These are phyloP conservation scores for Gerris buenoi DNA, from an alignment of 1,140 invertebrate genomes.

Conservation along the genomic window DNA sequence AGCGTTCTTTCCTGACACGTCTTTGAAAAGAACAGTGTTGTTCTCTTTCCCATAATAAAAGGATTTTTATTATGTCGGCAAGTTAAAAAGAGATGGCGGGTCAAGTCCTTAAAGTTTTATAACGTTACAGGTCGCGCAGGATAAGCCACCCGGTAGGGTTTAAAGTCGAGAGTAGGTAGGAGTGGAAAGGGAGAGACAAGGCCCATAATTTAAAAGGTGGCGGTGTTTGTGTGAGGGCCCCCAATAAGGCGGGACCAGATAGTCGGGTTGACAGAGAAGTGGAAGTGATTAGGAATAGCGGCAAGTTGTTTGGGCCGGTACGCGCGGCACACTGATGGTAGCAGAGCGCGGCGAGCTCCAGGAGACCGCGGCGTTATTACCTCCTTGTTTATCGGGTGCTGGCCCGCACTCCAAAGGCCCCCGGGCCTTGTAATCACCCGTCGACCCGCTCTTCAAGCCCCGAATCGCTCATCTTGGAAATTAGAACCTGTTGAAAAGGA, in stretches of 20 bases:
- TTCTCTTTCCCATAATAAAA: too few species aligned
- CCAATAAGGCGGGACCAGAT: background rate
- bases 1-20: too few species aligned
- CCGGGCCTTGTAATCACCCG: background rate
- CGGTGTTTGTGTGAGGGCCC: background rate
- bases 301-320: too few species aligned
- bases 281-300: background rate
- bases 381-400: background rate
- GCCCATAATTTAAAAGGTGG: background rate
- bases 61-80: too few species aligned
- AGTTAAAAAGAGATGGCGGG: too few species aligned
- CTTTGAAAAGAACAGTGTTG: too few species aligned
- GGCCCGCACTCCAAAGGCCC: too few species aligned
- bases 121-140: too few species aligned
- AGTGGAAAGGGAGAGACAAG: background rate
- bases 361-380: background rate
- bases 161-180: too few species aligned
- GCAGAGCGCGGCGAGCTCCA: too few species aligned
- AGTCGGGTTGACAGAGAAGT: background rate
- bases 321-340: too few species aligned
- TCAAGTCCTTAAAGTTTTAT: too few species aligned
- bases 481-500: background rate
- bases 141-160: background rate
- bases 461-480: background rate
- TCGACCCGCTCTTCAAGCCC: background rate